Conservation (phyloP, 2,797 vertebrate species). For the Galago senegalensis region DNA sequence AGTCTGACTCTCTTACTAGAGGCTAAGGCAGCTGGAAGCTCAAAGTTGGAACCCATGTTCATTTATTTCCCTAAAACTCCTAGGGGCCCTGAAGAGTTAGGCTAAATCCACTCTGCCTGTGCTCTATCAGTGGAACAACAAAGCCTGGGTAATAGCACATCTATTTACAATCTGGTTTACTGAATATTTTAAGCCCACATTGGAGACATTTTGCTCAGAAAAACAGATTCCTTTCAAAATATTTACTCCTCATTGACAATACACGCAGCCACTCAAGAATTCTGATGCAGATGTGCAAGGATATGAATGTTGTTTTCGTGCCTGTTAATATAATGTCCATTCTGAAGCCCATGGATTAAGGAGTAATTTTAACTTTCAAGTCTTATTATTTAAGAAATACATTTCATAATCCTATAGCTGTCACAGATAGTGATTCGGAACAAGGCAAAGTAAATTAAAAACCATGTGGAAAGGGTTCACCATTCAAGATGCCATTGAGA, state of each 20-base stretch:
- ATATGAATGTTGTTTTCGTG: not conserved
- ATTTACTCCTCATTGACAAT: not conserved
- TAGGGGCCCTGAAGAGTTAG: not conserved
- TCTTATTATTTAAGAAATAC: not conserved
- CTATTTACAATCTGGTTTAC: not conserved
- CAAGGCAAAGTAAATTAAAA: not conserved
- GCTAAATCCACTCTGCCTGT: not conserved
- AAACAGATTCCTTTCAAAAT: not conserved
- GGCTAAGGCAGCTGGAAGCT: not conserved
- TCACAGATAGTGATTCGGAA: not conserved
- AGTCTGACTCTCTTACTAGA: not conserved
- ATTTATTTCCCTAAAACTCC: not conserved
- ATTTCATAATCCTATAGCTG: not conserved
- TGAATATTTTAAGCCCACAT: not conserved
- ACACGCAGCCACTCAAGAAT: not conserved
- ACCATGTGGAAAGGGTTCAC: not conserved
- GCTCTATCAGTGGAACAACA: not conserved
- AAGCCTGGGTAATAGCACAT: not conserved
- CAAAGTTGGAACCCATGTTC: not conserved
- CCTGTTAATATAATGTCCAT: not conserved
- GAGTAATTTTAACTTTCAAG: not conserved
- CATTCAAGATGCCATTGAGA: not conserved
- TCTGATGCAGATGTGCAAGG: not conserved
- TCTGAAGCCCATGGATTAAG: not conserved
- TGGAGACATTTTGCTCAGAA: not conserved